Evolutionary conservation across 2,113 vertebrate genomes (phyloP).

Genomic region (Epinephelus fuscoguttatus): DNA sequence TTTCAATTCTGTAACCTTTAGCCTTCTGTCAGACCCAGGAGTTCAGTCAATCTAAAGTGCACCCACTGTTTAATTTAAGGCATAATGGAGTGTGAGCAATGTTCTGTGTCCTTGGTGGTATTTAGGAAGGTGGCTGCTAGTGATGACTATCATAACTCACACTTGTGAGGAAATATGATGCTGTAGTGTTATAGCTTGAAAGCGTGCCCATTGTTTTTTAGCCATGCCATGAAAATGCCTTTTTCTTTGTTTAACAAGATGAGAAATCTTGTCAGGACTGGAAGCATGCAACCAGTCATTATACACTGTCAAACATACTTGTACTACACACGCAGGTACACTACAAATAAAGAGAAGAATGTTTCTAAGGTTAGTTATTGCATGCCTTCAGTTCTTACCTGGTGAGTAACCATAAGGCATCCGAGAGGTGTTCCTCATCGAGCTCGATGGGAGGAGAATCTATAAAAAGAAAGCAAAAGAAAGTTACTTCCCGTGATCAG

Average conservation of each 20-base stretch:
- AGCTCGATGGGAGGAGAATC: slow-evolving; percentile 66
- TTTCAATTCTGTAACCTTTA: slow-evolving; percentile 45
- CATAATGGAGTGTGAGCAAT: slow-evolving; percentile 28
- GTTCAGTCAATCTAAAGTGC: slow-evolving; percentile 31
- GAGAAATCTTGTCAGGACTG: neutral
- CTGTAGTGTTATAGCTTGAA: slow-evolving; percentile 28
- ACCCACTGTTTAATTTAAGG: slow-evolving; percentile 52
- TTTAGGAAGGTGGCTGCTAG: slow-evolving; percentile 13
- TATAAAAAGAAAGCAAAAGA: slow-evolving; percentile 72
- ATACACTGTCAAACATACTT: neutral
- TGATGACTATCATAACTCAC: slow-evolving; percentile 37
- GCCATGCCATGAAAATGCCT: neutral
- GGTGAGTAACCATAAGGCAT: slow-evolving; percentile 79
- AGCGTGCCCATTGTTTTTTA: slow-evolving; percentile 22
- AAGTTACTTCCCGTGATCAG: slow-evolving; percentile 59
- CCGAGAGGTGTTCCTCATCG: slow-evolving; percentile 46
- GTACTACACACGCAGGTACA: neutral
- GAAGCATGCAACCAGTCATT: neutral
- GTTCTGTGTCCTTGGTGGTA: slow-evolving; percentile 48
- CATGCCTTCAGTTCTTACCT: slow-evolving; percentile 79
- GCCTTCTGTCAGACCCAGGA: slow-evolving; percentile 26
- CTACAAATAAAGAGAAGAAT: slow-evolving; percentile 17
- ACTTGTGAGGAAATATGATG: slow-evolving; percentile 49
- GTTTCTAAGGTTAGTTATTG: slow-evolving; percentile 30
- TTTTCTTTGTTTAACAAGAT: neutral